Evolutionary conservation across 2,888 invertebrate species (phyloP).

Genomic region (Pogonocherus hispidulus): DNA sequence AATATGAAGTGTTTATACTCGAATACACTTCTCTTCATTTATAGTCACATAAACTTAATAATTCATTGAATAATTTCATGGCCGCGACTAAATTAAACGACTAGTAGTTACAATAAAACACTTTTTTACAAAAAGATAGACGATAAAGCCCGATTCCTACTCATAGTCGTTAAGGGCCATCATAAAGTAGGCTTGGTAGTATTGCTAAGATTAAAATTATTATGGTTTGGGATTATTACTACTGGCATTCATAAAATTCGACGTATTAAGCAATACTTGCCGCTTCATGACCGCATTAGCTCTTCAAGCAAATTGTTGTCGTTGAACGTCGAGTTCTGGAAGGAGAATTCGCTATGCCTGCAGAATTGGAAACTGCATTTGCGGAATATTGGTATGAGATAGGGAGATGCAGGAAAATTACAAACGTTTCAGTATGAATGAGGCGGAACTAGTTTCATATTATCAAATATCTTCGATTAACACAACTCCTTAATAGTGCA

Average conservation of each 20-base stretch:
- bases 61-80: neutral
- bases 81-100: too few species aligned
- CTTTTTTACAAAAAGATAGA: neutral
- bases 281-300: constrained; percentile 34
- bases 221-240: constrained; percentile 46
- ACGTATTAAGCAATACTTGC: constrained; percentile 46
- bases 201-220: constrained; percentile 54
- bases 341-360: constrained; percentile 38
- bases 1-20: too few species aligned
- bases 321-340: constrained; percentile 37
- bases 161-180: constrained; percentile 48
- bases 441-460: neutral
- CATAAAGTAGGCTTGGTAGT: constrained; percentile 48
- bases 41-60: neutral
- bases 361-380: constrained; percentile 37
- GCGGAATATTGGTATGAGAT: constrained; percentile 38
- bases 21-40: too few species aligned
- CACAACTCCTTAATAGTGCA: neutral
- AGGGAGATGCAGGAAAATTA: constrained; percentile 5
- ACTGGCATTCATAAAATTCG: constrained; percentile 50
- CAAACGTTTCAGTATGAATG: neutral
- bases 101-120: too few species aligned
- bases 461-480: neutral
- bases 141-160: constrained; percentile 32
- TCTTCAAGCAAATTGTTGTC: constrained; percentile 30